Percentiles rank a stretch among this genome's conserved stretches.
phyloP scores from a whole-genome alignment of 2,888 invertebrate genomes.

The Oxyteleia sp. region DNA sequence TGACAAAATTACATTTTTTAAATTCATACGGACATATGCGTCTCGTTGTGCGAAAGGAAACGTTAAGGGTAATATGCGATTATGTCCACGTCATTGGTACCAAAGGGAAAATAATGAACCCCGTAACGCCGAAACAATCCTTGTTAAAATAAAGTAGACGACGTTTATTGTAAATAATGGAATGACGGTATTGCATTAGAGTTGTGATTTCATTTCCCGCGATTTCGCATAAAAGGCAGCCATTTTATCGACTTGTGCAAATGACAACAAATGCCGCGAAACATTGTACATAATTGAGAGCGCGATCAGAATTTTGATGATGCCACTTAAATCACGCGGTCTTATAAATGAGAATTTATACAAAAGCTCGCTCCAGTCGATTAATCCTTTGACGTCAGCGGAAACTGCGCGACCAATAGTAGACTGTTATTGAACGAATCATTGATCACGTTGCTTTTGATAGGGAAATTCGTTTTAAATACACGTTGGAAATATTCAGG shows the following conservation, averaged over 20 bases:
- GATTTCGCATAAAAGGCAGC: neutral
- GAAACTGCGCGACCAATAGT: too few species aligned
- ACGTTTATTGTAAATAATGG: neutral
- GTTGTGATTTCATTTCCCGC: slow-evolving; percentile 12
- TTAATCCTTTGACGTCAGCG: slow-evolving; percentile 30
- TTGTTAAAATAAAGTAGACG: neutral
- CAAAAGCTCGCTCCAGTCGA: slow-evolving; percentile 5
- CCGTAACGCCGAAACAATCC: neutral
- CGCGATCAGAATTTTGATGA: slow-evolving; percentile 44
- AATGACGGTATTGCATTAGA: slow-evolving; percentile 1
- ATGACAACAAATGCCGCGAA: slow-evolving; percentile 30
- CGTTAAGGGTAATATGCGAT: too few species aligned
- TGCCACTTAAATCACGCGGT: slow-evolving; percentile 16
- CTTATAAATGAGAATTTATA: slow-evolving; percentile 39
- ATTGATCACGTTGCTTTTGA: slow-evolving; percentile 8
- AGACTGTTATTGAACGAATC: neutral
- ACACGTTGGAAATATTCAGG: too few species aligned
- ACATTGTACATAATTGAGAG: slow-evolving; percentile 28
- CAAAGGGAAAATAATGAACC: too few species aligned
- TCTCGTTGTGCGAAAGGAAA: too few species aligned
- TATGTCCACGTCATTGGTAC: too few species aligned
- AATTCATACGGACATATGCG: too few species aligned
- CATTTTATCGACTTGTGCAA: slow-evolving; percentile 8
- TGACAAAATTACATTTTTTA: slow-evolving; percentile 15
- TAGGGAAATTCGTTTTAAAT: neutral